Base-by-base conservation (phyloP, 2,797 vertebrate species). In the Manis javanica region DNA sequence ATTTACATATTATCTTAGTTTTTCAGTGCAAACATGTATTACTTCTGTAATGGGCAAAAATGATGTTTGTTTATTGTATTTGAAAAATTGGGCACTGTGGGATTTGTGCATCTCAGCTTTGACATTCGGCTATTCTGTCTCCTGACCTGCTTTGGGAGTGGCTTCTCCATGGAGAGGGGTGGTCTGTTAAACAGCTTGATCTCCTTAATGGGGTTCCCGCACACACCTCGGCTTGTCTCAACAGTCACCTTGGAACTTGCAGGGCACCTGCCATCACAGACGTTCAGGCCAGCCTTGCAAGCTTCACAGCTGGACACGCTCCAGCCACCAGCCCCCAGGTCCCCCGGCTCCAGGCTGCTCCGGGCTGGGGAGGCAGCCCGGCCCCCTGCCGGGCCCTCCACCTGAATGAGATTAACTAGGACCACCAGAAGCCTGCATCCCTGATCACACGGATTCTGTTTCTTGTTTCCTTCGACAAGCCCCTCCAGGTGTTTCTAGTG, bases 381-480 rank as follows among this genome's bases (percentile, higher is more conserved):
- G 97, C 94, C 9, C 95, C 98, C 98, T 93, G 95, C 98, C 88
- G 96, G 97, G 98, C 98, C 99, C 99, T 99, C 99, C 99, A 99
- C 99, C 99, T 99, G 99, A 98, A 98, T 98, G 98, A 99, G 99
- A 99, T 99, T 99, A 99, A 99, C 98, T 86, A 75, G 98, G 98
- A 98, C 99, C 99, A 99, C 99, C 99, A 99, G 99, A 99, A 99
- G 99, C 99, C 98, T 98, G 95, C 98, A 98, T 98, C 98, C 95
- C 98, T 99, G 99, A 99, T 99, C 99, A 98, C 98, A 91, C 98
- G 99, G 99, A 99, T 99, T 99, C 99, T 98, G 99, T 99, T 99
- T 99, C 99, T 98, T 98, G 98, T 98, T 98, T 98, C 98, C 97
- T 98, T 98, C 98, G 98, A 98, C 98, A 97, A 98, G 98, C 98